Evolutionary conservation across 2,797 vertebrate genomes (phyloP).

Genomic region (Alauda arvensis): DNA sequence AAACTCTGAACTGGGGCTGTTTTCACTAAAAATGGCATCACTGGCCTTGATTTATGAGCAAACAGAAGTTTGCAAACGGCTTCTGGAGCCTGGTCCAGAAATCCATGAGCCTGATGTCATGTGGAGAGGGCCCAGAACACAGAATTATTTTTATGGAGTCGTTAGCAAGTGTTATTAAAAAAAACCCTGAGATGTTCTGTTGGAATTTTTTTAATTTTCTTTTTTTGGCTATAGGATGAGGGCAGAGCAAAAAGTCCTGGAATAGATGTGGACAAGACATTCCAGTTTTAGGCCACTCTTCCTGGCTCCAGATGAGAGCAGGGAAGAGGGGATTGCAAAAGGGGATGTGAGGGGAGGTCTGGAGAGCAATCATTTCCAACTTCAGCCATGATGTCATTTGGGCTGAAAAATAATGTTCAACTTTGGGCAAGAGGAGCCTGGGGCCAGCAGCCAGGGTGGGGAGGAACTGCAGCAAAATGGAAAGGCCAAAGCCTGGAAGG

Average conservation of each 20-base stretch:
- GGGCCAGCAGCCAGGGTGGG: not conserved
- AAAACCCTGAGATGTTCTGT: not conserved
- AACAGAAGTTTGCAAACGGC: not conserved
- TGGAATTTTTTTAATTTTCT: not conserved
- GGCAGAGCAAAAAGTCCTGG: not conserved
- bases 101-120: slow-evolving; percentile 30
- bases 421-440: not conserved
- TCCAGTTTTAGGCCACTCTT: not conserved
- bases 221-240: not conserved
- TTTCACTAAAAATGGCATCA: not conserved
- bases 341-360: not conserved
- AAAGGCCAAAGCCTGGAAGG: not conserved
- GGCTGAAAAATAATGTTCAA: not conserved
- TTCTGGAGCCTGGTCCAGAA: not conserved
- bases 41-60: slow-evolving; percentile 23
- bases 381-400: slow-evolving; percentile 31
- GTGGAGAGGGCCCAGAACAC: slow-evolving; percentile 21
- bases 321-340: slow-evolving; percentile 8
- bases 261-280: not conserved
- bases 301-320: not conserved
- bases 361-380: slow-evolving; percentile 1
- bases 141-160: not conserved
- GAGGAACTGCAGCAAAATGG: not conserved
- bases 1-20: not conserved
- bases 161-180: slow-evolving; percentile 18